Conservation (phyloP, 2,888 invertebrate genomes). For the Torymus auratus region DNA sequence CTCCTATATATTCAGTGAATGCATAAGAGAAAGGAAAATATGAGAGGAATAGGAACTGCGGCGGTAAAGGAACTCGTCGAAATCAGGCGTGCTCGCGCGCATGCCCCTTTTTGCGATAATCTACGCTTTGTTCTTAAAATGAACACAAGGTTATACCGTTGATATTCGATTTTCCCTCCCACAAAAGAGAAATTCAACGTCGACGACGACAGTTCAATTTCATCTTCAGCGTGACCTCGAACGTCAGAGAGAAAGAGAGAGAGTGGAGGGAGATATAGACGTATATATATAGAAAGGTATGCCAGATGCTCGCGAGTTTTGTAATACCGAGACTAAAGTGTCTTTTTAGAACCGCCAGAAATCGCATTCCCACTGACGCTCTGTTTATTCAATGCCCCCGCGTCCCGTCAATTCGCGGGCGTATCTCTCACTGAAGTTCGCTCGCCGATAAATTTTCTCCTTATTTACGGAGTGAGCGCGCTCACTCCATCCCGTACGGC, state of each 20-base stretch:
- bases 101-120: background rate
- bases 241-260: background rate
- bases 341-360: background rate
- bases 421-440: too few relatives aligned
- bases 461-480: too few relatives aligned
- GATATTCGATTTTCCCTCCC: constrained; percentile 13
- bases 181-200: constrained; percentile 1
- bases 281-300: too few relatives aligned
- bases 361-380: background rate
- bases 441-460: too few relatives aligned
- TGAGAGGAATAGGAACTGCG: too few relatives aligned
- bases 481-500: too few relatives aligned
- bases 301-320: background rate
- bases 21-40: too few relatives aligned
- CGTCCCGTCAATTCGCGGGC: too few relatives aligned
- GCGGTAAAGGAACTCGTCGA: too few relatives aligned
- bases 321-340: background rate
- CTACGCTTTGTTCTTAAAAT: background rate
- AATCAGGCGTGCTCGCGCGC: too few relatives aligned
- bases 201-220: constrained; percentile 24
- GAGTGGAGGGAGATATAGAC: too few relatives aligned
- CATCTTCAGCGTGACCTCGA: constrained; percentile 6
- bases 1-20: too few relatives aligned
- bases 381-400: background rate
- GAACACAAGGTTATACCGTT: background rate